Conservation (phyloP, 2,113 vertebrate genomes). For the Clarias magur region DNA sequence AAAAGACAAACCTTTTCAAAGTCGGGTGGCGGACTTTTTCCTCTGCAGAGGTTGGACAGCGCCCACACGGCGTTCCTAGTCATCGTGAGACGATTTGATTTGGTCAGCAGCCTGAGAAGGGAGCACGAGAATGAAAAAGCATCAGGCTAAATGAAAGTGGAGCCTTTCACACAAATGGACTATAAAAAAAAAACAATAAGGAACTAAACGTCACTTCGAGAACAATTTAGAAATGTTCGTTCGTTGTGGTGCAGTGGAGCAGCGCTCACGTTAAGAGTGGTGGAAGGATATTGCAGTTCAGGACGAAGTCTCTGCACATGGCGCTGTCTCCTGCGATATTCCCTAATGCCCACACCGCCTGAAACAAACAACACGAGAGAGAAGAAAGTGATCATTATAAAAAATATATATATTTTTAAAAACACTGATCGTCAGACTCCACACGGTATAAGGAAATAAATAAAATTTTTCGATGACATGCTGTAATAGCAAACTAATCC, state of each 20-base stretch:
- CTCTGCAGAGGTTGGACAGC: slow-evolving; percentile 95
- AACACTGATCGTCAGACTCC: background rate
- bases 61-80: slow-evolving; percentile 99
- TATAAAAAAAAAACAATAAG: background rate
- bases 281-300: slow-evolving; percentile 94
- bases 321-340: slow-evolving; percentile 98
- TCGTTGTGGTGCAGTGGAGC: background rate
- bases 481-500: background rate
- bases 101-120: slow-evolving; percentile 86
- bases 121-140: background rate
- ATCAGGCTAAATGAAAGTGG: background rate
- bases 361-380: slow-evolving; percentile 54
- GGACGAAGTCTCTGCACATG: slow-evolving; percentile 93
- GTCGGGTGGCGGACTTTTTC: slow-evolving; percentile 93
- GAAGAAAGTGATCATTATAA: background rate
- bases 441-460: background rate
- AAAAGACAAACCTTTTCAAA: slow-evolving; percentile 88
- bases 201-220: background rate
- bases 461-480: background rate
- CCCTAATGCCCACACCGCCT: slow-evolving; percentile 98
- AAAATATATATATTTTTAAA: too few relatives aligned
- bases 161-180: background rate
- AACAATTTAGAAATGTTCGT: background rate
- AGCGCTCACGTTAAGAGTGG: slow-evolving; percentile 89
- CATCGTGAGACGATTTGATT: slow-evolving; percentile 95